Evolutionary conservation across 2,113 vertebrate genomes (phyloP).

Genomic region (Penelope pileata): DNA sequence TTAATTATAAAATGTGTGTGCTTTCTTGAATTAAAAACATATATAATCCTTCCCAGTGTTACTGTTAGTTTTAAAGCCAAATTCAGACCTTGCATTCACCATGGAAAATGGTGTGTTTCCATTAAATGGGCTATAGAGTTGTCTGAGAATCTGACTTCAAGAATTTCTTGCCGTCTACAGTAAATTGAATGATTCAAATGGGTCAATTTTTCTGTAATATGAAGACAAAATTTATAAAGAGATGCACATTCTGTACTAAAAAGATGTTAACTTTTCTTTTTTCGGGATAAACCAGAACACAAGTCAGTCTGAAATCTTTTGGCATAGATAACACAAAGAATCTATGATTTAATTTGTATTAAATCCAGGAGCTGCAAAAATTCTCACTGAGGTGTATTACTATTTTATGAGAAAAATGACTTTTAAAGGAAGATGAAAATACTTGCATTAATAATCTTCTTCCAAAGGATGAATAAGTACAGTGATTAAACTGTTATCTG

Average conservation of each 20-base stretch:
- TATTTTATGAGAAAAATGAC: neutral
- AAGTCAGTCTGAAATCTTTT: constrained; percentile 12
- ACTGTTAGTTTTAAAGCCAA: neutral
- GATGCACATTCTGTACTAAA: neutral
- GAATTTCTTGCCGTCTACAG: neutral
- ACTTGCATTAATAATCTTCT: constrained; percentile 56
- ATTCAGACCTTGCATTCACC: neutral
- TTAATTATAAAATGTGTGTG: neutral
- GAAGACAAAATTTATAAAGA: neutral
- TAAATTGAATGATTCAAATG: neutral
- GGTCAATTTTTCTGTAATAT: neutral
- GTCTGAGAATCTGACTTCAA: neutral
- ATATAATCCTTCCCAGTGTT: neutral
- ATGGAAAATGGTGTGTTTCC: neutral
- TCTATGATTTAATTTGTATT: neutral
- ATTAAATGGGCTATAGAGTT: neutral
- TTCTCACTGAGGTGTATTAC: neutral
- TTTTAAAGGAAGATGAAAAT: constrained; percentile 56
- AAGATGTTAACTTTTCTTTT: neutral
- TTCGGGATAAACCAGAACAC: neutral
- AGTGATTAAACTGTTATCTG: constrained; percentile 59
- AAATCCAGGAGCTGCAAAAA: neutral
- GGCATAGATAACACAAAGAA: neutral
- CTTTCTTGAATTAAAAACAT: neutral
- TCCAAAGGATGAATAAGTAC: constrained; percentile 47